Conservation (phyloP, 2,113 vertebrate genomes). For the Muntiacus muntjak region DNA sequence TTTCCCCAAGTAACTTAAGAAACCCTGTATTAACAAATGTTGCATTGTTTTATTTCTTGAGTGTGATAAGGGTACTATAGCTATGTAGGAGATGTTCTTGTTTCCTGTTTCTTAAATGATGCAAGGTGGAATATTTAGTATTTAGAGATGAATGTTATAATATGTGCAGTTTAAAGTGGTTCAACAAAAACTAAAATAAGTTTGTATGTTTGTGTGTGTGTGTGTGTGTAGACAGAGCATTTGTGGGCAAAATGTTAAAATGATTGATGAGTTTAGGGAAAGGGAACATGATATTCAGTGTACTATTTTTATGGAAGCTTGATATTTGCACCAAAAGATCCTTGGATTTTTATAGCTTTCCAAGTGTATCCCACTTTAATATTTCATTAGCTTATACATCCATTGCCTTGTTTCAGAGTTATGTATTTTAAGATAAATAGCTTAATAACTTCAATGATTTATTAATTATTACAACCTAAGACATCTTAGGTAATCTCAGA, state of each 20-base stretch:
- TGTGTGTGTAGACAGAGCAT: not conserved
- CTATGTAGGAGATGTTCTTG: not conserved
- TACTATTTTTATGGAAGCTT: not conserved
- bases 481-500: conserved; percentile 57
- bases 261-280: not conserved
- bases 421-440: conserved; percentile 64
- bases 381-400: not conserved
- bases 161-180: not conserved
- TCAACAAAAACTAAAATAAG: not conserved
- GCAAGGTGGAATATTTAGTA: not conserved
- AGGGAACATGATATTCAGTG: not conserved
- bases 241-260: not conserved
- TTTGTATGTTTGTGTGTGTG: not conserved
- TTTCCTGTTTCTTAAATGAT: not conserved
- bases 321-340: not conserved
- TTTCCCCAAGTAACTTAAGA: not conserved
- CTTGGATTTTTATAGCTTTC: not conserved
- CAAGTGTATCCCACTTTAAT: not conserved
- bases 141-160: not conserved
- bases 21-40: not conserved
- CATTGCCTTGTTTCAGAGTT: conserved; percentile 25
- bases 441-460: conserved; percentile 58
- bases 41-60: not conserved
- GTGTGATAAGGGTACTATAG: not conserved
- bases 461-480: conserved; percentile 63